Evolutionary conservation across 2,113 vertebrate species (phyloP).

Genomic region (Hoplias malabaricus): DNA sequence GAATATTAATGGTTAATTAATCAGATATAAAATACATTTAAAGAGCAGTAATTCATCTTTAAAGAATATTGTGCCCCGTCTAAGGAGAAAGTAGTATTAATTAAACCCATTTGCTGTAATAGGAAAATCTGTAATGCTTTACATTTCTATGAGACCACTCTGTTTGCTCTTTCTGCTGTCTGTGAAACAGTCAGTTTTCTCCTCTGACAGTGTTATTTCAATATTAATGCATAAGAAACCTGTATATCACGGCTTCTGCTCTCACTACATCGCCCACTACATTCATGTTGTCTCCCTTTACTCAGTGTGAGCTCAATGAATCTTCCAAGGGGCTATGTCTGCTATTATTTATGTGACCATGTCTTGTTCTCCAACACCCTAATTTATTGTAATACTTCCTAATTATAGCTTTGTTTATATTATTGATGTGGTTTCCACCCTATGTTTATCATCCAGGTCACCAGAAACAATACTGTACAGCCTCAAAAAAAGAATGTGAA

Average conservation of each 20-base stretch:
- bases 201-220: not conserved
- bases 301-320: not conserved
- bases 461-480: slow-evolving; percentile 64
- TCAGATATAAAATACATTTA: not conserved
- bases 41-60: not conserved
- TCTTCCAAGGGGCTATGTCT: not conserved
- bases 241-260: not conserved
- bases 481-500: slow-evolving; percentile 69
- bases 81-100: not conserved
- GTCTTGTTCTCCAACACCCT: not conserved
- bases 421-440: slow-evolving; percentile 47
- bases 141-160: not conserved
- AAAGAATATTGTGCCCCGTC: not conserved
- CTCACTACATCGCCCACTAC: not conserved
- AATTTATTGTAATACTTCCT: not conserved
- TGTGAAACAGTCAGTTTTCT: not conserved
- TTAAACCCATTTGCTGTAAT: slow-evolving; percentile 5
- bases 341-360: not conserved
- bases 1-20: not conserved
- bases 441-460: slow-evolving; percentile 59
- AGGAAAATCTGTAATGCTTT: slow-evolving; percentile 1
- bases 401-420: slow-evolving; percentile 22
- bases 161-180: not conserved
- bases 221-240: not conserved
- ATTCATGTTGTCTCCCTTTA: not conserved